phyloP scores from a whole-genome alignment of 2,113 vertebrate genomes.

The Bombycilla garrulus region DNA sequence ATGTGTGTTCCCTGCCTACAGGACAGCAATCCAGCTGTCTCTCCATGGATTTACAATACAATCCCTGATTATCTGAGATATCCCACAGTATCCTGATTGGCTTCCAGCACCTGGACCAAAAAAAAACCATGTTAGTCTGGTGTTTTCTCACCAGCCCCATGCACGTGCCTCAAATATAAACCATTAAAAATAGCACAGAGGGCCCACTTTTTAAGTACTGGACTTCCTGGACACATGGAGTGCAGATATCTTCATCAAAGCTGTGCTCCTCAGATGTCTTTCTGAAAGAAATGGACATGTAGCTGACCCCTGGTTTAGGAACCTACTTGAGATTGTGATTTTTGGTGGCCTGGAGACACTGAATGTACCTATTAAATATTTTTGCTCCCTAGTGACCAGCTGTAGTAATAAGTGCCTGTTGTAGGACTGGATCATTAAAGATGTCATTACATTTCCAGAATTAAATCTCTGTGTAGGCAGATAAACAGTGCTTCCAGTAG shows the following conservation, averaged over 20 bases:
- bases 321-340: not conserved
- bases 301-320: not conserved
- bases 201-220: not conserved
- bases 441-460: not conserved
- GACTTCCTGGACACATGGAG: not conserved
- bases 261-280: fast-evolving
- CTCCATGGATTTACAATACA: fast-evolving
- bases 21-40: not conserved
- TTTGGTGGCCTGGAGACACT: not conserved
- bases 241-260: not conserved
- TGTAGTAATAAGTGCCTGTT: not conserved
- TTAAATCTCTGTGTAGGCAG: not conserved
- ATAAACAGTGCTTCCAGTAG: fast-evolving
- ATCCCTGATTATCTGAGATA: not conserved
- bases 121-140: not conserved
- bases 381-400: not conserved
- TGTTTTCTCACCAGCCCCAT: not conserved
- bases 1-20: not conserved
- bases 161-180: not conserved
- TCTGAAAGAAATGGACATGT: not conserved
- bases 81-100: not conserved
- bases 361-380: not conserved
- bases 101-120: not conserved
- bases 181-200: not conserved
- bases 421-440: not conserved